A percentile compares a stretch with the other conserved stretches of the same genome.
phyloP scores from a whole-genome alignment of 2,113 vertebrate species.

The Hiodon tergisus region DNA sequence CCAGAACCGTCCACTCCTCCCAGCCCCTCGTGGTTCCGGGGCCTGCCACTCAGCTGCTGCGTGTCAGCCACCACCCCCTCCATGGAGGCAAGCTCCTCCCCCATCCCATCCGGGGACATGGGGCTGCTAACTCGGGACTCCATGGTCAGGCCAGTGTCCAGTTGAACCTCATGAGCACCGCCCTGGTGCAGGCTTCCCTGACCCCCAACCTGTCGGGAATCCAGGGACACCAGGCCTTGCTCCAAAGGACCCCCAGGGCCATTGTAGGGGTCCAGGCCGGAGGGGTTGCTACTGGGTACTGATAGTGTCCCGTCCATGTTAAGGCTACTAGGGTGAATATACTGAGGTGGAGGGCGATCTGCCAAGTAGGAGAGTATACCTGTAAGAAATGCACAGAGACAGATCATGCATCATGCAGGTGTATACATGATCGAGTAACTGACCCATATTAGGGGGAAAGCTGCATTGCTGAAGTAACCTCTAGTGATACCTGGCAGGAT shows the following conservation, averaged over 20 bases:
- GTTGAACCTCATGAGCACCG: constrained; percentile 76
- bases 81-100: constrained; percentile 79
- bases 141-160: constrained; percentile 82
- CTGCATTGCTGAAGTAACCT: background rate
- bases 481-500: constrained; percentile 83
- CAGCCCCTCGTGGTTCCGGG: constrained; percentile 72
- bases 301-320: constrained; percentile 84
- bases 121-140: constrained; percentile 89
- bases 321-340: constrained; percentile 91
- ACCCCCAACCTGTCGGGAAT: constrained; percentile 76
- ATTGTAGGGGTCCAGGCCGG: constrained; percentile 83
- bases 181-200: constrained; percentile 79
- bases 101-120: constrained; percentile 84
- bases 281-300: constrained; percentile 75
- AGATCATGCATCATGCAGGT: background rate
- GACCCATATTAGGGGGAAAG: background rate
- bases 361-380: constrained; percentile 96
- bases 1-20: constrained; percentile 74
- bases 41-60: constrained; percentile 70
- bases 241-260: constrained; percentile 80
- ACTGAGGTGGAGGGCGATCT: constrained; percentile 94
- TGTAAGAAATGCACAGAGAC: constrained; percentile 35
- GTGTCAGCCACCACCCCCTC: constrained; percentile 77
- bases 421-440: background rate
- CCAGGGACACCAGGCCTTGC: constrained; percentile 82